Evolutionary conservation across 1,140 invertebrate genomes (phyloP), one percentile per base, ranked within the genome.

Genomic region (Monochamus saltuarius): DNA sequence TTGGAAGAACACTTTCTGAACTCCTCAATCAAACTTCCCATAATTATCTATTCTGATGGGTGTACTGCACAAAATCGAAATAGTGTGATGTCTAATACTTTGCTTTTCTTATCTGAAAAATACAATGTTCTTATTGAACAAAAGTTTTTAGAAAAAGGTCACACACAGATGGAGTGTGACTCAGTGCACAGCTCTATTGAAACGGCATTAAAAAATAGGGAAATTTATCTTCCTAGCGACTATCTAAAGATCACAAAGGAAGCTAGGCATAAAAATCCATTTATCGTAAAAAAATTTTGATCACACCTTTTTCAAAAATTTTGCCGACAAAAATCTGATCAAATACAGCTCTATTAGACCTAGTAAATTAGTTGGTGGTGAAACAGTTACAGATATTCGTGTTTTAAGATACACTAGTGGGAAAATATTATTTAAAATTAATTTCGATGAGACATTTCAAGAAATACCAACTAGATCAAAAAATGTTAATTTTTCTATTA

Each of bases 1-100:
- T 50, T 50, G 47, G 47, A 50, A 50, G 47, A 50, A 11, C 22
- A 50, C 7, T 50, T 50, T 50, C 35, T 50, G 4, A 7, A 4
- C 2, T 46, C n/a, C 7, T 4, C 4, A 7, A 46, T 7, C 43
- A 46, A 46, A 46, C 13, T 46, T 7, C 13, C 43, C 3, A 46
- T 46, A 46, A 46, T 46, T 46, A 46, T 46, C 3, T 14, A 46
- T 46, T 46, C 43, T 3, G 22, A 29, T 29, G 22, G 22, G 2
- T 29, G 22, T 29, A 29, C 6, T 3, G 22, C 22, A 2, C 22
- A 29, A 29, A 29, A 29, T 29, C 2, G 22, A 29, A 29, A 29
- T 29, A 29, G 6, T 6, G 6, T 29, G 2, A 2, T 29, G 2
- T 29, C 22, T 29, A 29, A 29, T 6, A 6, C 22, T 29, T 3